Base-by-base conservation (phyloP, 2,888 invertebrate species). In the Leptinotarsa rubiginosa region DNA sequence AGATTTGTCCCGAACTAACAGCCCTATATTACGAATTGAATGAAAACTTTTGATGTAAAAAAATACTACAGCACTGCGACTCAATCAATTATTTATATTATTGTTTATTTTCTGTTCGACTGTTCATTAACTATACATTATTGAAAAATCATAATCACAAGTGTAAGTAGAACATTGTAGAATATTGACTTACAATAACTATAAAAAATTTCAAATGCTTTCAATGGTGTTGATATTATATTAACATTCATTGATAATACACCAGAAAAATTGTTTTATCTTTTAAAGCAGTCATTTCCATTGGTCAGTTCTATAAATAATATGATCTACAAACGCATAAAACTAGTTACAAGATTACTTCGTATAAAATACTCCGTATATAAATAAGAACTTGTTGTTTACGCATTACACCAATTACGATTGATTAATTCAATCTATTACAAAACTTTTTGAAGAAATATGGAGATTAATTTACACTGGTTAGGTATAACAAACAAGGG, bases 181-280 rank as follows among this genome's bases (percentile, higher is more conserved):
- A n/a, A 25, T 25, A 59, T 59, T 59, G 25, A 59, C 54, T 54
- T 54, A 18, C 20, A 54, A 25, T 15, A 3, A 25, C 10, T 22
- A 59, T 22, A 59, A 25, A 22, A 59, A 18, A 18, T 2, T 59
- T 56, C 15, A 20, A 56, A 56, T 59, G 59, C 41, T 41, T 10
- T 59, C 59, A 59, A n/a, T 59, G 59, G 59, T 59, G 59, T 59
- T 59, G 15, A 59, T 15, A 13, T 59, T 59, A 16, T 59, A 22
- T 15, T 59, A 59, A 25, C 4, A 59, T 59, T 59, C 59, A 59
- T 25, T 59, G 59, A 59, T 59, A 59, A 59, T 59, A 59, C 16
- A 59, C 22, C 4, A 25, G 15, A 25, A 25, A 22, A 59, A 22
- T 15, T 20, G 5, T 5, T 22, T 59, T 56, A 56, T 56, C 56